These are phyloP conservation scores for Zeus faber DNA, from an alignment of 2,113 vertebrate genomes.

Conservation along the genomic window DNA sequence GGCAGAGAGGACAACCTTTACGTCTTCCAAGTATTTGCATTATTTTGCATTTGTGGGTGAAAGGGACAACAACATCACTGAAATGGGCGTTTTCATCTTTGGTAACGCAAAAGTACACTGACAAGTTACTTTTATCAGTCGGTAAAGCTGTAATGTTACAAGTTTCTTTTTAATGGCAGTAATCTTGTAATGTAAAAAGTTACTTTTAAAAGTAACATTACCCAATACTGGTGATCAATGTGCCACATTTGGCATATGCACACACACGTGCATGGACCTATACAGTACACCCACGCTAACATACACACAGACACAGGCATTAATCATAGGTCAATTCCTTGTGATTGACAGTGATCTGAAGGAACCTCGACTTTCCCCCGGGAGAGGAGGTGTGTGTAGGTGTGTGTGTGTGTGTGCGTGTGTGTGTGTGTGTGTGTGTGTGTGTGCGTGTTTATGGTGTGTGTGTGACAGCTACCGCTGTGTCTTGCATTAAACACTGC, in stretches of 20 bases:
- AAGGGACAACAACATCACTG: too few relatives aligned
- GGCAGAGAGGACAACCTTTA: too few relatives aligned
- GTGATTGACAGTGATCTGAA: constrained; percentile 26
- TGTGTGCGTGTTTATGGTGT: background rate
- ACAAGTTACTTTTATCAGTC: too few relatives aligned
- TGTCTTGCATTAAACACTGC: constrained; percentile 20
- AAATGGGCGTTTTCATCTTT: too few relatives aligned
- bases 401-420: background rate
- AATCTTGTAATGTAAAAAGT: too few relatives aligned
- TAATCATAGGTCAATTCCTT: constrained; percentile 18
- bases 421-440: background rate
- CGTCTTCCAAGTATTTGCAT: too few relatives aligned
- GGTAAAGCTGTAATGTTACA: too few relatives aligned
- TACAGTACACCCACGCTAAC: constrained; percentile 1
- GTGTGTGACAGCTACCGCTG: constrained; percentile 1
- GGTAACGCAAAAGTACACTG: too few relatives aligned
- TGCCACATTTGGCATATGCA: background rate
- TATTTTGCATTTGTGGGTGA: too few relatives aligned
- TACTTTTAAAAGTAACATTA: too few relatives aligned
- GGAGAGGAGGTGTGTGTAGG: background rate
- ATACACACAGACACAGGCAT: background rate
- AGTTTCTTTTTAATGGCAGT: too few relatives aligned
- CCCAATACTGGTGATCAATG: constrained; percentile 6
- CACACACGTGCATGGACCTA: background rate
- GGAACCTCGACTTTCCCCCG: background rate